phyloP scores from a whole-genome alignment of 2,797 vertebrate species.

The Loriculus beryllinus region DNA sequence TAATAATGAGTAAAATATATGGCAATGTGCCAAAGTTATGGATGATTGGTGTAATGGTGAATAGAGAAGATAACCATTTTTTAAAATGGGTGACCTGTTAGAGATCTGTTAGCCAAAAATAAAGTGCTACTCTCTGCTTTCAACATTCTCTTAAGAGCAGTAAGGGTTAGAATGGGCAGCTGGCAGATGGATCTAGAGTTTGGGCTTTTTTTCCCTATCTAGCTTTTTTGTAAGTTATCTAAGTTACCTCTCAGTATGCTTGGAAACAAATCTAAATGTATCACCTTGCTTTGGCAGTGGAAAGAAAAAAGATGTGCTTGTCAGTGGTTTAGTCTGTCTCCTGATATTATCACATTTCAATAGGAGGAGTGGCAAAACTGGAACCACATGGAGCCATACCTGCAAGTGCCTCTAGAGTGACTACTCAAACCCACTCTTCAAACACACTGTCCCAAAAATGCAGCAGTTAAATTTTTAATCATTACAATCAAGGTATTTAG shows the following conservation, averaged over 20 bases:
- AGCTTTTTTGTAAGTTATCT: neutral
- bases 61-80: neutral
- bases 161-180: neutral
- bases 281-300: neutral
- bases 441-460: neutral
- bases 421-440: neutral
- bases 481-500: neutral
- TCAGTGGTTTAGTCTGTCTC: neutral
- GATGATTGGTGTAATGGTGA: neutral
- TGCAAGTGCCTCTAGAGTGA: neutral
- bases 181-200: neutral
- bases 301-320: neutral
- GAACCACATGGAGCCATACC: neutral
- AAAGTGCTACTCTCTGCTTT: neutral
- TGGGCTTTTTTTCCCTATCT: neutral
- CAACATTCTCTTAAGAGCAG: neutral
- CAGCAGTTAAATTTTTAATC: neutral
- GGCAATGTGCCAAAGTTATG: neutral
- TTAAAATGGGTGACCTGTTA: neutral
- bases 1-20: neutral
- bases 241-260: neutral
- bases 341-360: neutral
- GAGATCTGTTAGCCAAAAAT: neutral
- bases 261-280: neutral
- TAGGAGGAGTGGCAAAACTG: neutral